Evolutionary conservation across 64 coral and sea anemone genomes (phyloP).

Genomic region (Montipora cactus): DNA sequence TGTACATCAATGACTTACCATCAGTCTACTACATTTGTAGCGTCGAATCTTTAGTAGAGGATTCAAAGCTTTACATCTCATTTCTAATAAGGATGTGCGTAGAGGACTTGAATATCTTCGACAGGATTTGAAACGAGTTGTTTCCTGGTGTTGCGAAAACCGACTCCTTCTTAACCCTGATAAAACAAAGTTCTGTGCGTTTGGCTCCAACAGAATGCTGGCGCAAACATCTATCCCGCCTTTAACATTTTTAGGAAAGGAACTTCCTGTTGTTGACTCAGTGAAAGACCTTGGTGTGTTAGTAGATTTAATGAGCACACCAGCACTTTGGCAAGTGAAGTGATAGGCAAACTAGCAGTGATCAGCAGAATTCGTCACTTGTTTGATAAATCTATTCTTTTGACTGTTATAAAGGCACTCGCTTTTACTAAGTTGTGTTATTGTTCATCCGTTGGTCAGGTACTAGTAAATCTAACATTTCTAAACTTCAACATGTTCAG

Average conservation of each 20-base stretch:
- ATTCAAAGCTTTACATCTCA: conserved; percentile 39
- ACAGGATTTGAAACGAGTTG: conserved; percentile 4
- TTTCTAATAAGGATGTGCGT: conserved; percentile 49
- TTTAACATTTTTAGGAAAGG: not conserved
- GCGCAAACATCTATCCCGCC: not conserved
- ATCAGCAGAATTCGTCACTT: conserved; percentile 30
- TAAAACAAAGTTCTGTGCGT: conserved; percentile 55
- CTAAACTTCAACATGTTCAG: conserved; percentile 47
- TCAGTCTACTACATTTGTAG: no score
- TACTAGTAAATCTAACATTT: conserved; percentile 6
- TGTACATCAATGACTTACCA: no score
- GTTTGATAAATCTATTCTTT: conserved; percentile 35
- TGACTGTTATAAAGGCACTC: conserved; percentile 2
- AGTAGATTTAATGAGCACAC: not conserved
- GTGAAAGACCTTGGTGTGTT: not conserved
- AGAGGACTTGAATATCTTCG: conserved; percentile 3
- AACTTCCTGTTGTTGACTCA: not conserved
- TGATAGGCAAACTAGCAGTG: conserved; percentile 16
- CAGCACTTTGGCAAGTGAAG: not conserved
- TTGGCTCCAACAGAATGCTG: conserved; percentile 24
- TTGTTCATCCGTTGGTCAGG: conserved; percentile 25
- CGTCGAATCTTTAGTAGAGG: conserved; percentile 49
- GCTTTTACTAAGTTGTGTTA: conserved; percentile 14
- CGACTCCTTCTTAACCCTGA: conserved; percentile 49
- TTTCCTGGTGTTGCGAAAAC: conserved; percentile 32